Conservation (phyloP, 2,888 invertebrate genomes). For the Apamea monoglypha region DNA sequence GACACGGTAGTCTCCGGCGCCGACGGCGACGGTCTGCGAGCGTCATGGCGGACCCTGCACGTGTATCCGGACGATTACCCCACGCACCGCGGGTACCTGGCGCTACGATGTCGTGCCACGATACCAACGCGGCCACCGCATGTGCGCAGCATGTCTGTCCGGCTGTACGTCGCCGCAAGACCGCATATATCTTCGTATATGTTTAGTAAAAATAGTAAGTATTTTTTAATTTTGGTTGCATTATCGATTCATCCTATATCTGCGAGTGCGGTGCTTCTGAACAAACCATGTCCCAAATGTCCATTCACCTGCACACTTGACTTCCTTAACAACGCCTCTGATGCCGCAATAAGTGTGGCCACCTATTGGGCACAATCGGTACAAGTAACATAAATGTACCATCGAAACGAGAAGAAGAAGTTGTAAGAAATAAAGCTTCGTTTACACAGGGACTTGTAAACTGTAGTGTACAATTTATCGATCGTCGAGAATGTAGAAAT, state of each 20-base stretch:
- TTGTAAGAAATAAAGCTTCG: background rate
- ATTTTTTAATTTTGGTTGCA: background rate
- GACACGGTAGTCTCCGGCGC: constrained; percentile 84
- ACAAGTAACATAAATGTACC: background rate
- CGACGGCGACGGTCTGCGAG: constrained; percentile 84
- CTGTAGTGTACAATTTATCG: too few relatives aligned
- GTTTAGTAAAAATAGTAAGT: constrained; percentile 89
- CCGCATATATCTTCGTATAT: constrained; percentile 88
- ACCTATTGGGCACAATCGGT: background rate
- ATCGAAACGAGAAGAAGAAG: background rate
- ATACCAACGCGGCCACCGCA: constrained; percentile 81
- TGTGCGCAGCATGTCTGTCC: constrained; percentile 85
- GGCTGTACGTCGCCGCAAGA: constrained; percentile 83
- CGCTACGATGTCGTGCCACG: constrained; percentile 84
- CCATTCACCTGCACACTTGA: background rate
- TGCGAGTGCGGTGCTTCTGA: background rate
- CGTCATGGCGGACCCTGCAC: constrained; percentile 86
- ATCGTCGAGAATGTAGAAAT: background rate
- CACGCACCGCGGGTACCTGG: constrained; percentile 84
- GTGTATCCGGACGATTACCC: constrained; percentile 86
- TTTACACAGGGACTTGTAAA: background rate
- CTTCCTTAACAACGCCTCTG: background rate
- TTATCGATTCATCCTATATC: background rate
- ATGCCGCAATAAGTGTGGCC: background rate
- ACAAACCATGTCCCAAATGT: background rate